Percentiles rank a stretch among this genome's conserved stretches.
These are phyloP conservation scores for Pseudomyrmex pallidus DNA, from an alignment of 1,140 invertebrate species.

Conservation along the genomic window DNA sequence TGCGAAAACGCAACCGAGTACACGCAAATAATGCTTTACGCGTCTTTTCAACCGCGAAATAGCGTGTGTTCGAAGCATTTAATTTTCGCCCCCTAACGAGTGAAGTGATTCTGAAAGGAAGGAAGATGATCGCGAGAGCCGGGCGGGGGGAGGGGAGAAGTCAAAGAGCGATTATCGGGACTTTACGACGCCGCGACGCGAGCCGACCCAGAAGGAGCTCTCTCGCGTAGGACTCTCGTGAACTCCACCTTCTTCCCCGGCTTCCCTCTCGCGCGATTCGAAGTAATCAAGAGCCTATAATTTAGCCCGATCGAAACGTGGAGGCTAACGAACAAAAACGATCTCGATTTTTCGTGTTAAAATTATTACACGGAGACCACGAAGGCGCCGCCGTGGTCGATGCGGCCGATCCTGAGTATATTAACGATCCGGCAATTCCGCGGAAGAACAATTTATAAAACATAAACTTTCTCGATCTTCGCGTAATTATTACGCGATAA, in stretches of 20 bases:
- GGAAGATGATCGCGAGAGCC: slow-evolving; percentile 22
- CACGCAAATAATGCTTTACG: slow-evolving; percentile 40
- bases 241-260: slow-evolving; percentile 11
- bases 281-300: slow-evolving; percentile 85
- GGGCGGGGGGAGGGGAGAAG: slow-evolving; percentile 55
- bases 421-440: slow-evolving; percentile 84
- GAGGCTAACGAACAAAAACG: slow-evolving; percentile 85
- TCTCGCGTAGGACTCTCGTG: slow-evolving; percentile 59
- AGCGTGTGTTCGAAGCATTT: slow-evolving; percentile 57
- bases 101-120: slow-evolving; percentile 38
- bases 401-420: slow-evolving; percentile 59
- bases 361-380: slow-evolving; percentile 78
- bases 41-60: slow-evolving; percentile 35
- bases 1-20: background rate
- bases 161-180: slow-evolving; percentile 73
- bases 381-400: slow-evolving; percentile 28
- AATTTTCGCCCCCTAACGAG: slow-evolving; percentile 63
- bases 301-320: slow-evolving; percentile 84
- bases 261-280: slow-evolving; percentile 69
- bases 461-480: slow-evolving; percentile 81
- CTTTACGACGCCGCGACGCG: slow-evolving; percentile 75
- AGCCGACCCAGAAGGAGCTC: slow-evolving; percentile 64
- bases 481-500: slow-evolving; percentile 81
- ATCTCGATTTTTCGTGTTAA: slow-evolving; percentile 84
- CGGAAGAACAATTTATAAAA: slow-evolving; percentile 83